Evolutionary conservation across 1,140 invertebrate genomes (phyloP).

Genomic region (Oscheius sp.): DNA sequence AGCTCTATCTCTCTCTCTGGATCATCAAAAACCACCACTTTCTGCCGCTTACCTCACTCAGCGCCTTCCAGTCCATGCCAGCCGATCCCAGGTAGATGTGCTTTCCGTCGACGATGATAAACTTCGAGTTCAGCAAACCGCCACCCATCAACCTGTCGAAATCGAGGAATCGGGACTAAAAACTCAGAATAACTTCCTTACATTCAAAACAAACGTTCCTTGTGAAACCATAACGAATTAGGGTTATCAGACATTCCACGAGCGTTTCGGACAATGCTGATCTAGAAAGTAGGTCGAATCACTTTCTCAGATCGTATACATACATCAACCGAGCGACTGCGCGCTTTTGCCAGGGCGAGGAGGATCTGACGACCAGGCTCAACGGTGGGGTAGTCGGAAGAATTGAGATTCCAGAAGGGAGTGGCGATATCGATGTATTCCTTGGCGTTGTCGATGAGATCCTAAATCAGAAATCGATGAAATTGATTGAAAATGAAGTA

Average conservation of each 20-base stretch:
- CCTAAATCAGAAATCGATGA: conserved; percentile 7
- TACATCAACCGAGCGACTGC: conserved; percentile 48
- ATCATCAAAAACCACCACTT: no score
- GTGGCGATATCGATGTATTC: conserved; percentile 51
- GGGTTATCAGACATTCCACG: conserved; percentile 40
- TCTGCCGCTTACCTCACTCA: conserved; percentile 86
- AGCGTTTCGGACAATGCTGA: conserved; percentile 51
- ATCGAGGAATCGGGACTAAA: conserved; percentile 79
- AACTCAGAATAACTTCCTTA: no score
- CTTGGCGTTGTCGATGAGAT: conserved; percentile 45
- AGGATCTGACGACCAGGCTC: conserved; percentile 45
- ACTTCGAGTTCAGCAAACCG: conserved; percentile 93
- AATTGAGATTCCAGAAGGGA: conserved; percentile 58
- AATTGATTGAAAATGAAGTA: not conserved
- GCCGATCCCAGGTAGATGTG: conserved; percentile 68
- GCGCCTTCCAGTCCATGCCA: conserved; percentile 81
- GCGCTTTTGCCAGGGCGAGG: conserved; percentile 42
- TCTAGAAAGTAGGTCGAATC: conserved; percentile 8
- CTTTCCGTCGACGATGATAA: conserved; percentile 76
- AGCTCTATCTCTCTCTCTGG: no score
- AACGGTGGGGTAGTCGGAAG: conserved; percentile 45
- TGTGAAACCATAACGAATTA: conserved; percentile 39
- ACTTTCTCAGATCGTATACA: not conserved
- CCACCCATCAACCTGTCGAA: conserved; percentile 77
- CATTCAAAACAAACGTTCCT: conserved; percentile 60